Base-by-base conservation (phyloP, 2,888 invertebrate genomes). In the Mythimna vitellina region DNA sequence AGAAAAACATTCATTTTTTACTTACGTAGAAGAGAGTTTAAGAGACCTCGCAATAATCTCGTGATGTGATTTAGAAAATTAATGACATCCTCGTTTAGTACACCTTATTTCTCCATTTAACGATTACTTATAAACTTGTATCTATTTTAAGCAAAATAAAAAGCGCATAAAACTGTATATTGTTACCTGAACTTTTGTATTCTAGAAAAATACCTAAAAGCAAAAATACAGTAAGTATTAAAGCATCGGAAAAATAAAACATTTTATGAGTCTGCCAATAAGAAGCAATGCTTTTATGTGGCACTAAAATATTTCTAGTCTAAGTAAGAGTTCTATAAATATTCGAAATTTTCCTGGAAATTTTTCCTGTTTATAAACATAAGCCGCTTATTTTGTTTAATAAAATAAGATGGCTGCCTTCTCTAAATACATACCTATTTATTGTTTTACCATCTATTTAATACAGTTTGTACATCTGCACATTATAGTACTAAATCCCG, bases 181-280 rank as follows among this genome's bases (percentile, higher is more conserved):
- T 77, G 54, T 71, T 22, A 46, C 53, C 17, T 4, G 22, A 12
- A 14, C 3, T n/a, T 70, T 74, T 65, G 70, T 65, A 64, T 1
- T 42, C 62, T 58, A 71, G 62, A 63, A 68, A 64, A 65, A 46
- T 17, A 46, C 46, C 69, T 57, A 66, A 63, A 69, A 68, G 62
- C 68, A 63, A 6, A 53, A 58, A 54, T n/a, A 25, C 46, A 32
- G 12, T 38, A 57, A 32, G 12, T 38, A 57, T 29, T 38, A n/a
- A 63, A 35, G 46, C 10, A 53, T 46, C 0, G 22, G 53, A 63
- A 71, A 53, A 58, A 69, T 76, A 76, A 80, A 80, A 80, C 46
- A 63, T 51, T 75, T 77, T 60, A 80, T 56, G 65, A 54, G 12
- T 54, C 22, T 42, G 20, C 35, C 42, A 54, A 54, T 32, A 57